Base-by-base conservation (phyloP, 1,140 invertebrate genomes). In the Psilanteris sp. region DNA sequence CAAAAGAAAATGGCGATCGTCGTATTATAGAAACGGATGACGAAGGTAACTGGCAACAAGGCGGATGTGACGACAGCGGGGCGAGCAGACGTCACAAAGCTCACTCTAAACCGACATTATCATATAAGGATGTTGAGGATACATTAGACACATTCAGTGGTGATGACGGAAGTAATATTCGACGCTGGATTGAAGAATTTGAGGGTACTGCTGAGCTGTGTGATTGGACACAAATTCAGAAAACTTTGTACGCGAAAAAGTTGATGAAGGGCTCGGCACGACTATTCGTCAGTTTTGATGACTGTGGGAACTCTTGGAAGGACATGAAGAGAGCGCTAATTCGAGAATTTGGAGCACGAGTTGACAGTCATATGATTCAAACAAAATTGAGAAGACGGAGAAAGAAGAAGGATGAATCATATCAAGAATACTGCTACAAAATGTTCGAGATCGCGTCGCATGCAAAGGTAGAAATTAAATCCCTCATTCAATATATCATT, bases 401-500 rank as follows among this genome's bases (percentile, higher is more conserved):
- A 27, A 80, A 78, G 20, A 73, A 39, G 11, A 6, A 5, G 1
- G 46, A 74, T 9, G 80, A 81, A 54, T 34, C 68, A 1, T 75
- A 66, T n/a, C 67, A 62, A 0, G 72, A 76, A 10, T 82, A 75
- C 16, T 26, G 46, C 10, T 79, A 79, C 36, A 27, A 43, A 7
- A 80, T 82, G 78, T 5, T 79, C 0, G 81, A 83, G 13, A 75
- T 82, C 7, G 78, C 78, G 5, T 15, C 74, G 1, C 80, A 79
- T 55, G 81, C 61, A 0, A 34, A 78, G 0, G 37, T 84, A n/a
- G 83, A 85, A 54, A 57, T 61, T 5, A 36, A 10, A 4, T 78
- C 79, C 0, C 8, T 83, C 2, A 82, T 87, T 0, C 77, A 79
- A 15, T 85, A 86, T 24, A 79, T 83, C 1, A 83, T 85, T 7